Evolutionary conservation across 2,888 invertebrate genomes (phyloP).

Genomic region (Oscheius sp.): DNA sequence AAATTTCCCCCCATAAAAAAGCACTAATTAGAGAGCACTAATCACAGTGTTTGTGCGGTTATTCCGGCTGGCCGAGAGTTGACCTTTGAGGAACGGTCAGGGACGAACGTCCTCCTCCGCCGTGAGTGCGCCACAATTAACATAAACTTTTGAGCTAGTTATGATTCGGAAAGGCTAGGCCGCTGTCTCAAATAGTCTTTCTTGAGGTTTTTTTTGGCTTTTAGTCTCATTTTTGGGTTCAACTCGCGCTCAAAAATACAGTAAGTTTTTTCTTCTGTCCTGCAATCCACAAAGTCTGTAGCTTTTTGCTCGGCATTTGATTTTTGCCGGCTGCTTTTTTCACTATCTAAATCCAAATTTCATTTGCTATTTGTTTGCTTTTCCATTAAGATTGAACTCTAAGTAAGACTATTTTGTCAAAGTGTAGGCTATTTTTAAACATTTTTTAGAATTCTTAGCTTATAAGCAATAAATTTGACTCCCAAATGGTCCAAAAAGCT

Average conservation of each 20-base stretch:
- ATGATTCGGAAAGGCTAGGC: no score
- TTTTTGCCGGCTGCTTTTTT: not conserved
- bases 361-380: not conserved
- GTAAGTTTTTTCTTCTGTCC: no score
- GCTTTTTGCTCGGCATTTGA: not conserved
- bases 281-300: no score
- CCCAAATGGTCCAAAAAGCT: no score
- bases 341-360: not conserved
- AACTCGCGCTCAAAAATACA: no score
- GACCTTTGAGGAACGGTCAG: conserved; percentile 31
- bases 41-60: conserved; percentile 25
- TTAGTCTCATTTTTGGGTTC: no score
- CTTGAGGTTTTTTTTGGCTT: no score
- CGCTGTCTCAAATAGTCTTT: not conserved
- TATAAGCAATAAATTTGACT: no score
- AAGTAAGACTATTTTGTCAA: no score
- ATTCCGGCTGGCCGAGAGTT: conserved; percentile 26
- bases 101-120: conserved; percentile 12
- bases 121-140: not conserved
- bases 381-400: no score
- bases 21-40: conserved; percentile 9
- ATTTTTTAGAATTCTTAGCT: no score
- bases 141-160: conserved; percentile 4
- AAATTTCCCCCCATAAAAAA: not conserved
- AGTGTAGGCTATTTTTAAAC: no score